Percentiles rank a stretch among this genome's conserved stretches.
Evolutionary conservation across 2,113 vertebrate species (phyloP).

Genomic region (Todiramphus saurophagus): DNA sequence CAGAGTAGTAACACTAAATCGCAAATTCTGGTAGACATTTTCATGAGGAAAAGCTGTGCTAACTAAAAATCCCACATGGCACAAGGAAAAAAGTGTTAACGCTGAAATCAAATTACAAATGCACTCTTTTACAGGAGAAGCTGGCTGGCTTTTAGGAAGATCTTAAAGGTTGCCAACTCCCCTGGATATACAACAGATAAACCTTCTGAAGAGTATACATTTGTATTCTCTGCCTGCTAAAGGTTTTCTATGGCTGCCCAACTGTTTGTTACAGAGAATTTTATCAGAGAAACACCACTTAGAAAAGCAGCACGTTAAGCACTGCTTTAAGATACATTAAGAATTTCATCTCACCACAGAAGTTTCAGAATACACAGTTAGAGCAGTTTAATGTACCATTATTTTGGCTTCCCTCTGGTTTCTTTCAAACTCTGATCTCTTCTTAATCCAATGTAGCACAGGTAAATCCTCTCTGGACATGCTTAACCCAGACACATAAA

Average conservation of each 20-base stretch:
- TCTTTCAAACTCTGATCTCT: neutral
- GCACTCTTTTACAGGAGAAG: neutral
- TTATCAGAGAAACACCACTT: neutral
- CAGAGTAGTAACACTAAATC: neutral
- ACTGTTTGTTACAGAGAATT: neutral
- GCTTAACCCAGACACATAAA: neutral
- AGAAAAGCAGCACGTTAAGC: neutral
- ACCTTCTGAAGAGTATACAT: neutral
- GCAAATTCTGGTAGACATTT: neutral
- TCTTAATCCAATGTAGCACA: neutral
- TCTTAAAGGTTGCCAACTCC: neutral
- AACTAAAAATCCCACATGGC: neutral
- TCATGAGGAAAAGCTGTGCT: neutral
- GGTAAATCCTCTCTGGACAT: neutral
- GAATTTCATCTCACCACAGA: neutral
- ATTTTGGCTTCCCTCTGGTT: neutral
- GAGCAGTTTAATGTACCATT: neutral
- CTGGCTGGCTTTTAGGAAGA: neutral
- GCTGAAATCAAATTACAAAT: neutral
- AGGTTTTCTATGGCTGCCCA: neutral
- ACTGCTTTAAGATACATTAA: neutral
- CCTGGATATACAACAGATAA: neutral
- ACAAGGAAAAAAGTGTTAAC: neutral
- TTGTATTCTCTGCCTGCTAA: neutral
- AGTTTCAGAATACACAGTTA: neutral